These are phyloP conservation scores for Peromyscus leucopus DNA, from an alignment of 2,113 vertebrate species.

Conservation along the genomic window DNA sequence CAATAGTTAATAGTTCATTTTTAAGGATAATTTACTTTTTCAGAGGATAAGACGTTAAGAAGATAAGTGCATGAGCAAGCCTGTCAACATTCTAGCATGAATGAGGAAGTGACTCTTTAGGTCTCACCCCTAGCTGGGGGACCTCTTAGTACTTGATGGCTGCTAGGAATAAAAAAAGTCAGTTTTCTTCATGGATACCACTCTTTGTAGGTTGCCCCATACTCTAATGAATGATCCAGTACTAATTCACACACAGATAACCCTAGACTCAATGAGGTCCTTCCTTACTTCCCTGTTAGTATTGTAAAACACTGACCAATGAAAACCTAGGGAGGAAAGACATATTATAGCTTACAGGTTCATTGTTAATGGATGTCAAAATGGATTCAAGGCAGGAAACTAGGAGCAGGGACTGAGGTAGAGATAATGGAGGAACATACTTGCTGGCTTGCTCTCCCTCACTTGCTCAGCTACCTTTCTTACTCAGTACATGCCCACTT, in stretches of 20 bases:
- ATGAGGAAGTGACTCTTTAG: background rate
- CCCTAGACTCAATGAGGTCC: background rate
- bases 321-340: background rate
- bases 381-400: background rate
- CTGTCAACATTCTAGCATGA: background rate
- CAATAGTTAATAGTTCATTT: background rate
- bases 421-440: background rate
- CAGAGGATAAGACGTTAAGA: background rate
- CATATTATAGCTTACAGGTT: background rate
- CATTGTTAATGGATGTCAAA: background rate
- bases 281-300: background rate
- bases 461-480: background rate
- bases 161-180: background rate
- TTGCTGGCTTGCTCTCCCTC: background rate
- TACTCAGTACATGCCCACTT: background rate
- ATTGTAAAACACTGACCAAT: background rate
- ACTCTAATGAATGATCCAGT: background rate
- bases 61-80: background rate
- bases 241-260: background rate
- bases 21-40: background rate
- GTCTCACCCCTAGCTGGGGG: no score
- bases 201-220: background rate
- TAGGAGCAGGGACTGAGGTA: background rate
- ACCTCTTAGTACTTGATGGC: background rate
- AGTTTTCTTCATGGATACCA: background rate